Conservation (phyloP, 2,888 invertebrate genomes). For the Anthrax anthrax region DNA sequence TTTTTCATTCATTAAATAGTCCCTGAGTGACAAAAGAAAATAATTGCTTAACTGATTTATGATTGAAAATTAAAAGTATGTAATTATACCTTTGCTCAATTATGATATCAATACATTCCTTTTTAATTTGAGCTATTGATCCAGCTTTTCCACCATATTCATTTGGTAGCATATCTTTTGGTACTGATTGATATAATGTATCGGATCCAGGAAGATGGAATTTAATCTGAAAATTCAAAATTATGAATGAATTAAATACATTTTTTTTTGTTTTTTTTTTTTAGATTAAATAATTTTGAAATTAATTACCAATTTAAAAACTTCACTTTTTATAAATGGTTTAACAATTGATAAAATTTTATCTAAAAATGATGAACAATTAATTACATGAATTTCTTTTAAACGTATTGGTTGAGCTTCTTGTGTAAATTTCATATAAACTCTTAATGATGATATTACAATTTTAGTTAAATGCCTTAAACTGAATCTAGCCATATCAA, state of each 20-base stretch:
- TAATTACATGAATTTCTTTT: conserved; percentile 50
- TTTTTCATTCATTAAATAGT: conserved; percentile 42
- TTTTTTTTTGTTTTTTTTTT: background rate
- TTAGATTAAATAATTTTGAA: background rate
- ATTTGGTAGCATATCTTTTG: conserved; percentile 46
- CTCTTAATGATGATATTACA: conserved; percentile 45
- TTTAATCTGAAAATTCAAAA: conserved; percentile 40
- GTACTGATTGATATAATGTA: conserved; percentile 47
- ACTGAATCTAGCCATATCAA: conserved; percentile 50
- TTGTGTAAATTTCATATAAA: conserved; percentile 61
- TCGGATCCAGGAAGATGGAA: conserved; percentile 53
- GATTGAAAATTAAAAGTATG: conserved; percentile 20
- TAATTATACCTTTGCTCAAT: conserved; percentile 45
- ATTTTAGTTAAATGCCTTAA: conserved; percentile 49
- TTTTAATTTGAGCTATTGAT: conserved; percentile 44
- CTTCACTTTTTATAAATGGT: conserved; percentile 51
- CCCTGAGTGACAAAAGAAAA: conserved; percentile 25
- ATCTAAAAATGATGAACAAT: conserved; percentile 49
- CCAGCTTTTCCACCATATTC: conserved; percentile 57
- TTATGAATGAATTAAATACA: background rate
- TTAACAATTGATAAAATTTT: conserved; percentile 45
- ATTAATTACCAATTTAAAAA: conserved; percentile 44
- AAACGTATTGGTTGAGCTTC: conserved; percentile 54
- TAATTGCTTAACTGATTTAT: background rate
- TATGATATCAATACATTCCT: conserved; percentile 45